A percentile compares a stretch with the other conserved stretches of the same genome.
phyloP scores from a whole-genome alignment of 2,797 vertebrate genomes.

The Falco rusticolus region DNA sequence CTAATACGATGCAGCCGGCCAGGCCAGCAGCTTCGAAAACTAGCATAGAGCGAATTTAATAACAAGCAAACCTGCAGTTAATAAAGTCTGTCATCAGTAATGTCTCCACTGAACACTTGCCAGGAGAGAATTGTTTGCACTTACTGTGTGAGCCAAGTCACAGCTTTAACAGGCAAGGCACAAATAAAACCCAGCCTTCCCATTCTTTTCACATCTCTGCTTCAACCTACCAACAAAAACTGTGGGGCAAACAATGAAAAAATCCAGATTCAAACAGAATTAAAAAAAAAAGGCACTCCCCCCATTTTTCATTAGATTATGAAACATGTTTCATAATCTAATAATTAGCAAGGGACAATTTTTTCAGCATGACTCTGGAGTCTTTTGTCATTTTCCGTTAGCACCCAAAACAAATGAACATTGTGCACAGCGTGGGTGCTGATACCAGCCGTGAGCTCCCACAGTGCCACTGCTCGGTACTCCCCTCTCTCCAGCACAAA shows the following conservation, averaged over 20 bases:
- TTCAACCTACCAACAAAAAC: conserved; percentile 42
- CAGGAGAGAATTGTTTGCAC: conserved; percentile 68
- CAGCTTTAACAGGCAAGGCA: conserved; percentile 59
- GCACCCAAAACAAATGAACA: conserved; percentile 28
- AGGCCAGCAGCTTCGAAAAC: conserved; percentile 62
- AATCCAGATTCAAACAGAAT: not conserved
- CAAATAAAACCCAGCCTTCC: conserved; percentile 58
- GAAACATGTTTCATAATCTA: conserved; percentile 56
- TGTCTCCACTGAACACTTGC: conserved; percentile 59
- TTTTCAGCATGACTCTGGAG: not conserved
- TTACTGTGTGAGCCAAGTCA: conserved; percentile 71
- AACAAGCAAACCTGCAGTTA: conserved; percentile 66
- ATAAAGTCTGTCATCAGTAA: conserved; percentile 72
- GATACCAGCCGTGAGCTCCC: not conserved
- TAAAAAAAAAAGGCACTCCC: not conserved
- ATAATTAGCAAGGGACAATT: conserved; percentile 37
- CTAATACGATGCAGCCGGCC: conserved; percentile 47
- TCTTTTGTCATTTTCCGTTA: conserved; percentile 14
- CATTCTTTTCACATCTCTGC: conserved; percentile 43
- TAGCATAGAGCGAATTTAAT: conserved; percentile 52
- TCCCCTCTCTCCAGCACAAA: not conserved
- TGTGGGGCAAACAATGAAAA: conserved; percentile 51
- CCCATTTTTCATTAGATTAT: conserved; percentile 54
- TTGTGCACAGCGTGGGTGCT: not conserved
- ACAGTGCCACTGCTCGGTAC: not conserved